phyloP scores from a whole-genome alignment of 2,888 invertebrate genomes.

The Monoplex corrugatus region DNA sequence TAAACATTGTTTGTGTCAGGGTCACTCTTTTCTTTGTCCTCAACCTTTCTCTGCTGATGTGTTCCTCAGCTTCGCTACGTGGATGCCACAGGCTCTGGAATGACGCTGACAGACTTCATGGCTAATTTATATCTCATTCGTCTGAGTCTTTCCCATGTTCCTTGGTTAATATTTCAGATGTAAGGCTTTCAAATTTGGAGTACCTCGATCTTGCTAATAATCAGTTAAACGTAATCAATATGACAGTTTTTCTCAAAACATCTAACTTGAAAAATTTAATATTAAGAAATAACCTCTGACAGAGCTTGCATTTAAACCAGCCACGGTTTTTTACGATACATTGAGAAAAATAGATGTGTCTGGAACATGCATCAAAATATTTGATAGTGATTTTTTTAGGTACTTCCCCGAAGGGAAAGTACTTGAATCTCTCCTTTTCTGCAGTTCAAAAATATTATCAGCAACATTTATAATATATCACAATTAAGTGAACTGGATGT shows the following conservation, averaged over 20 bases:
- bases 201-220: too few species aligned
- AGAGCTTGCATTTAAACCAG: not conserved
- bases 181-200: too few species aligned
- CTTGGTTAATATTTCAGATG: too few species aligned
- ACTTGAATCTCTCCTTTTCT: not conserved
- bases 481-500: not conserved
- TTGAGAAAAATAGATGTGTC: not conserved
- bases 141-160: not conserved
- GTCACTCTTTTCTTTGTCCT: not conserved
- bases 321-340: not conserved
- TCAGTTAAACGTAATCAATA: too few species aligned
- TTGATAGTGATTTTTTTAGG: not conserved
- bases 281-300: not conserved
- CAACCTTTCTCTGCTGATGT: not conserved
- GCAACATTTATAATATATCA: not conserved
- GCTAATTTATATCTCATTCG: not conserved
- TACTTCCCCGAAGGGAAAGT: not conserved
- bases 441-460: not conserved
- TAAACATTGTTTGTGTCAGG: not conserved
- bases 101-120: not conserved
- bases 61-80: not conserved
- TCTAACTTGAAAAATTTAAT: not conserved
- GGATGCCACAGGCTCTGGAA: not conserved
- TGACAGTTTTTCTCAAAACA: too few species aligned
- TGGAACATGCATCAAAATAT: not conserved